Conservation (phyloP, 2,113 vertebrate genomes). For the Pseudorhombus dupliciocellatus region DNA sequence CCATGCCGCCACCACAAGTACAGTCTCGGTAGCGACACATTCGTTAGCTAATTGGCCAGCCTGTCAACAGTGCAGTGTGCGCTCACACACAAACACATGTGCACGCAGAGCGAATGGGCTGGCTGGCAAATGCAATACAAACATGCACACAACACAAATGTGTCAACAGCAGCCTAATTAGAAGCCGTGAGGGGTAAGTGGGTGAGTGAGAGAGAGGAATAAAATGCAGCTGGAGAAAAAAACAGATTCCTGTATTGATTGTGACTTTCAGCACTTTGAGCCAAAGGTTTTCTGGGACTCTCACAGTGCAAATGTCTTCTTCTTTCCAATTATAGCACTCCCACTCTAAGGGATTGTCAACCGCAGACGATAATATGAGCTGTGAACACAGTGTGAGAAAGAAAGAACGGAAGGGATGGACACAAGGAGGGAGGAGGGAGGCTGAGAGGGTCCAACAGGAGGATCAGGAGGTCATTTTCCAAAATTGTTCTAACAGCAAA, state of each 20-base stretch:
- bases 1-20: neutral
- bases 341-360: conserved; percentile 40
- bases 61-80: conserved; percentile 42
- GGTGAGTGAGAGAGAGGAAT: conserved; percentile 17
- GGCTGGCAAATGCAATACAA: conserved; percentile 29
- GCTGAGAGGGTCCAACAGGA: neutral
- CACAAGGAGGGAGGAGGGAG: conserved; percentile 4
- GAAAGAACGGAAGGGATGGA: neutral
- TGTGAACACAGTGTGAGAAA: conserved; percentile 7
- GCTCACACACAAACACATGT: conserved; percentile 16
- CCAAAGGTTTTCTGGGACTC: conserved; percentile 19
- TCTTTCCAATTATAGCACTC: conserved; percentile 58
- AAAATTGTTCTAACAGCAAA: neutral
- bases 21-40: conserved; percentile 18
- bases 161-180: conserved; percentile 50
- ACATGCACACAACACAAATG: conserved; percentile 13
- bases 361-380: conserved; percentile 26
- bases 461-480: neutral
- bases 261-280: conserved; percentile 37
- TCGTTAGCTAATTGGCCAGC: conserved; percentile 59
- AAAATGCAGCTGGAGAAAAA: conserved; percentile 16
- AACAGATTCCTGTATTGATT: conserved; percentile 34
- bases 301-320: conserved; percentile 14
- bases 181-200: conserved; percentile 19
- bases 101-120: conserved; percentile 5